These are phyloP conservation scores for Caerostris extrusa DNA, from an alignment of 1,140 invertebrate genomes.

Conservation along the genomic window DNA sequence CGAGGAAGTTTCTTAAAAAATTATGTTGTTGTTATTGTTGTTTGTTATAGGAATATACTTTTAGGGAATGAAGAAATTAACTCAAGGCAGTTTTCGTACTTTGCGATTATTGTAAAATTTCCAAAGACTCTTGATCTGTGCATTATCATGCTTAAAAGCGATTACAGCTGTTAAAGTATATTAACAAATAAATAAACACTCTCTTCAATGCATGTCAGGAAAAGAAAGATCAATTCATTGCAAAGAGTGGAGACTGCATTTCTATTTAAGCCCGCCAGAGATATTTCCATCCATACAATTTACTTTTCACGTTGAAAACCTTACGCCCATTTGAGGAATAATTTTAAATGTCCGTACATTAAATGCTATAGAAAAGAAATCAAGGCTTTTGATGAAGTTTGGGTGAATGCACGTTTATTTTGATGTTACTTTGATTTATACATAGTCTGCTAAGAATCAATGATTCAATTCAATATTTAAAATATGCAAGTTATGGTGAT, in stretches of 20 bases:
- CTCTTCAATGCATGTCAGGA: not conserved
- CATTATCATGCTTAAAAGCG: not conserved
- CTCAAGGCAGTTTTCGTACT: not conserved
- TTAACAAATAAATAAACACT: not conserved
- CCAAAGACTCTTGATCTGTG: not conserved
- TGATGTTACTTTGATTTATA: no score
- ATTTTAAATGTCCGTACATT: no score
- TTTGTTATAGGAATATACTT: not conserved
- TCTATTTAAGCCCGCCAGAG: not conserved
- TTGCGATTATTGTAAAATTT: not conserved
- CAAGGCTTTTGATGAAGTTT: no score
- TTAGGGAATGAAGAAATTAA: conserved; percentile 22
- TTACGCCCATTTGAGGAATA: no score
- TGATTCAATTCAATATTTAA: no score
- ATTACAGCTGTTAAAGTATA: not conserved
- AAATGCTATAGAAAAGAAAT: no score
- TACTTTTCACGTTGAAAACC: not conserved
- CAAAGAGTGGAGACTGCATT: no score
- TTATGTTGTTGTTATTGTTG: not conserved
- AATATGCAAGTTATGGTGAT: no score
- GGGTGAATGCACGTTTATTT: no score
- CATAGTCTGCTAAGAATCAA: no score
- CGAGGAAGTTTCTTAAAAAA: conserved; percentile 22
- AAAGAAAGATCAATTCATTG: not conserved
- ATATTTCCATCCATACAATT: not conserved